phyloP scores from a whole-genome alignment of 2,888 invertebrate genomes.

The Scaptomyza parva region DNA sequence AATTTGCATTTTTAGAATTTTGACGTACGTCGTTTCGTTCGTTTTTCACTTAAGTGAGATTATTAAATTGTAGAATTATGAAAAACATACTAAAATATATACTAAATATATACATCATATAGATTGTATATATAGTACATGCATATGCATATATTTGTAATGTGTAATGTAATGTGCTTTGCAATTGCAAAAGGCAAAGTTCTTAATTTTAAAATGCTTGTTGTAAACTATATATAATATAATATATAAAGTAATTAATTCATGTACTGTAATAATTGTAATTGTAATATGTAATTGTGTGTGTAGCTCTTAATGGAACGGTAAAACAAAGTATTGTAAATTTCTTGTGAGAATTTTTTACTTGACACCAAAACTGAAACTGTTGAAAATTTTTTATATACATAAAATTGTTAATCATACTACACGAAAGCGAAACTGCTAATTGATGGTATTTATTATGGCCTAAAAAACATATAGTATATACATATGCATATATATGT shows the following conservation, averaged over 20 bases:
- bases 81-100: conserved; percentile 1
- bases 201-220: conserved; percentile 52
- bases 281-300: conserved; percentile 43
- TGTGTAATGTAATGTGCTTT: conserved; percentile 13
- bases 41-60: conserved; percentile 73
- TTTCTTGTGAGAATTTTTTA: conserved; percentile 79
- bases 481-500: conserved; percentile 6
- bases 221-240: conserved; percentile 62
- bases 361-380: conserved; percentile 78
- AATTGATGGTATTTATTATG: conserved; percentile 77
- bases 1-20: conserved; percentile 53
- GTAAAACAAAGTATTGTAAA: conserved; percentile 74
- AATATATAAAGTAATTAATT: conserved; percentile 28
- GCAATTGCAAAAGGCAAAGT: conserved; percentile 9
- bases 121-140: conserved; percentile 3
- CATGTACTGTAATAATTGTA: conserved; percentile 42
- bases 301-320: conserved; percentile 50
- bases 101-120: conserved; percentile 2
- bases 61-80: conserved; percentile 54
- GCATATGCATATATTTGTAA: conserved; percentile 17
- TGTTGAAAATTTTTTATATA: conserved; percentile 78
- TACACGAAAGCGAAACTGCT: conserved; percentile 63
- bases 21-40: conserved; percentile 36
- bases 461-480: conserved; percentile 53
- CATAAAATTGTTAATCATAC: conserved; percentile 63